Evolutionary conservation across 2,113 vertebrate species (phyloP), one percentile per base, ranked within the genome.

Genomic region (Ceyx melanurus): DNA sequence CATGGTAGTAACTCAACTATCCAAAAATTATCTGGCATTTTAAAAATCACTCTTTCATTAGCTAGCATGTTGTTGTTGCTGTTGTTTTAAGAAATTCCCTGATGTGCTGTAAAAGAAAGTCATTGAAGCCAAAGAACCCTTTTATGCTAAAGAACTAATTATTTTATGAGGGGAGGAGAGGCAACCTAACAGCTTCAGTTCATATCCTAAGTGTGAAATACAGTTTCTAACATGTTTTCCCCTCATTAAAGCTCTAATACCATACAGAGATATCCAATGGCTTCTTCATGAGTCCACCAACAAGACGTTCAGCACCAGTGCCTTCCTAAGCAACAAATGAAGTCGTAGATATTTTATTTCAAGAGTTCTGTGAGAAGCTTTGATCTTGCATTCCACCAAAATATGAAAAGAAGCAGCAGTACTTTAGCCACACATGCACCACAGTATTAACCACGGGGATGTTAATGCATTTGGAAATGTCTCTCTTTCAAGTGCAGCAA

Each of bases 341-440:
- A 73, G 57, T 85, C 88, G 77, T 40, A 95, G 78, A 92, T 65
- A 91, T 62, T 92, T 94, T 88, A 93, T 82, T 96, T 94, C 88
- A 92, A 94, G 76, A 92, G 88, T 89, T 81, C 88, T 90, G 57
- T 89, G 46, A 92, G 94, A 95, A 94, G 75, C 43, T 97, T 67
- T 71, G 66, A 93, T 92, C 91, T 94, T 94, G 80, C 86, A 91
- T 96, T 91, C 95, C 93, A 94, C 50, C 84, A 67, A 96, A 96
- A 95, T 54, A 53, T 87, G 80, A 96, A 94, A 82, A 94, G 87
- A 88, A 92, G 81, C 82, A 89, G 88, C 82, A 92, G 86, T 92
- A 93, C 78, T 89, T 93, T 10, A 79, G 25, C 28, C 62, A 43
- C 33, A 31, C 19, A 21, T 3, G 23, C 48, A 73, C 35, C 45